These are phyloP conservation scores for Halictus rubicundus DNA, from an alignment of 1,140 invertebrate genomes.

Conservation along the genomic window DNA sequence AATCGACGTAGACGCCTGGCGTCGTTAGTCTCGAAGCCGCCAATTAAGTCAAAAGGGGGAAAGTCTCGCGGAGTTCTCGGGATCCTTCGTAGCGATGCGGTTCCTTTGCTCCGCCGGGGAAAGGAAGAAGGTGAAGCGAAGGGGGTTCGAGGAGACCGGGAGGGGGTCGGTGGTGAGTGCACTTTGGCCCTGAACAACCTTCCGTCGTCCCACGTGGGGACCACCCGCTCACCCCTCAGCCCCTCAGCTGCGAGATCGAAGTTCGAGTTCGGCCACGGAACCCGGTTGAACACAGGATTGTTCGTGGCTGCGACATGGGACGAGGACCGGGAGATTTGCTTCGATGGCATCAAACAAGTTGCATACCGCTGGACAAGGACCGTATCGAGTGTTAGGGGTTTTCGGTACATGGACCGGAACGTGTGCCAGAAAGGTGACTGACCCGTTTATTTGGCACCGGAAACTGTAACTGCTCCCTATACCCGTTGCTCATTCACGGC, in stretches of 20 bases:
- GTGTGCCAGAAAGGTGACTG: conserved; percentile 17
- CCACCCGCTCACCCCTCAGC: not conserved
- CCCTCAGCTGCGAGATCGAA: not conserved
- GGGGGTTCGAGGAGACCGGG: no score
- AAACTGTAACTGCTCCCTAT: not conserved
- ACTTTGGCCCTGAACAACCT: conserved; percentile 32
- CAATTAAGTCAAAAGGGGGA: conserved; percentile 53
- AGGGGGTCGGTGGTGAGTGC: not conserved
- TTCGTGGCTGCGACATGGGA: conserved; percentile 13
- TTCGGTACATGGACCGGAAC: conserved; percentile 6
- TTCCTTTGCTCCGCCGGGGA: conserved; percentile 34
- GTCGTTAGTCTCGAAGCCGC: conserved; percentile 47
- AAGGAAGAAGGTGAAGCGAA: not conserved
- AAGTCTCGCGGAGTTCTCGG: conserved; percentile 40
- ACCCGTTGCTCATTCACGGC: not conserved
- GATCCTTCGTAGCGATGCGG: conserved; percentile 37
- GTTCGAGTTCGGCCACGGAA: not conserved
- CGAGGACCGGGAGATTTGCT: conserved; percentile 27
- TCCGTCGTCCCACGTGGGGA: conserved; percentile 7
- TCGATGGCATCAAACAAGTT: conserved; percentile 18
- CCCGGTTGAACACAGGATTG: conserved; percentile 30
- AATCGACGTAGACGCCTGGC: conserved; percentile 36
- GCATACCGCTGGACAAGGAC: conserved; percentile 34
- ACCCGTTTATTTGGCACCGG: not conserved
- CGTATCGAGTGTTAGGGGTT: conserved; percentile 15